Evolutionary conservation across 2,888 invertebrate species (phyloP).

Genomic region (Caenorhabditis imperialis): DNA sequence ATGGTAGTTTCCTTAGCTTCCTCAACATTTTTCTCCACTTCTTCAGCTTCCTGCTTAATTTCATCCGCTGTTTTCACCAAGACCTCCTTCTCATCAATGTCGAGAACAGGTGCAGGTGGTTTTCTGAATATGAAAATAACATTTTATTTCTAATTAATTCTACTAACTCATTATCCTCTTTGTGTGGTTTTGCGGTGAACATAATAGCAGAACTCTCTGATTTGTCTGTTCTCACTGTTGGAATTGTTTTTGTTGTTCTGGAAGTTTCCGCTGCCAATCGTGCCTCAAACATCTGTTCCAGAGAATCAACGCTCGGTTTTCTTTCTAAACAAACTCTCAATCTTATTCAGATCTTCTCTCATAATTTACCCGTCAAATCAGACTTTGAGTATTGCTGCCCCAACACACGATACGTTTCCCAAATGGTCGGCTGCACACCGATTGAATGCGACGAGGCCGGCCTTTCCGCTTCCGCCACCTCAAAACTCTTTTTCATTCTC

Average conservation of each 20-base stretch:
- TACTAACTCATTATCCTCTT: constrained; percentile 26
- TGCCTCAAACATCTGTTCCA: constrained; percentile 58
- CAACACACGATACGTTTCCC: constrained; percentile 75
- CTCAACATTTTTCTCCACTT: constrained; percentile 34
- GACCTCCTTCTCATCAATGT: neutral
- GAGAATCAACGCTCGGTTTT: constrained; percentile 53
- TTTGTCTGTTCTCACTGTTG: constrained; percentile 34
- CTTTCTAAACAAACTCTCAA: constrained; percentile 29
- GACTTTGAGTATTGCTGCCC: constrained; percentile 69
- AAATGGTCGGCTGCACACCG: constrained; percentile 73
- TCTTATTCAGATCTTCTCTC: neutral
- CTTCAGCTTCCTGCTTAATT: constrained; percentile 5
- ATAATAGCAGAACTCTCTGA: constrained; percentile 30
- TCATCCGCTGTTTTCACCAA: constrained; percentile 1
- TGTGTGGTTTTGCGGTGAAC: constrained; percentile 36
- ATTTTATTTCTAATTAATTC: too few relatives aligned
- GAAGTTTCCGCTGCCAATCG: constrained; percentile 50
- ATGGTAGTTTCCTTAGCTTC: constrained; percentile 21
- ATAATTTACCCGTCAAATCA: constrained; percentile 32
- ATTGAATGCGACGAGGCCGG: constrained; percentile 56
- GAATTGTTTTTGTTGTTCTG: constrained; percentile 26
- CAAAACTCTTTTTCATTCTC: constrained; percentile 13
- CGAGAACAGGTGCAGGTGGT: neutral
- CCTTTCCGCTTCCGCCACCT: constrained; percentile 43
- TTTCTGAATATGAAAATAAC: constrained; percentile 3